Conservation (phyloP, 2,113 vertebrate genomes). For the Scophthalmus maximus region DNA sequence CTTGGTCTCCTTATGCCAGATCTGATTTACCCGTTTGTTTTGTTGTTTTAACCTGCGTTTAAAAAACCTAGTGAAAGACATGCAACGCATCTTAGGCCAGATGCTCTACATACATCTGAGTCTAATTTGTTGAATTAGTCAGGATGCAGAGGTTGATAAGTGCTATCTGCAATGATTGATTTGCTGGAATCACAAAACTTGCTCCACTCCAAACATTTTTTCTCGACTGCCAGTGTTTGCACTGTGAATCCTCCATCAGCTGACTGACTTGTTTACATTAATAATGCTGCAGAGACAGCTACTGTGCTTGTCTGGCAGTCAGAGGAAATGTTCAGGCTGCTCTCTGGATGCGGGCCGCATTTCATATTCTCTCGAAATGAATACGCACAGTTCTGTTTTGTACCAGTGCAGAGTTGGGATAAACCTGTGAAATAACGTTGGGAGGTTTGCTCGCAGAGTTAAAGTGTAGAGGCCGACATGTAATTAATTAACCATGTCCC, state of each 20-base stretch:
- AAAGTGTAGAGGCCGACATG: constrained; percentile 56
- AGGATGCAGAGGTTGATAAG: neutral
- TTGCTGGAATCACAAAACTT: too few relatives aligned
- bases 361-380: constrained; percentile 46
- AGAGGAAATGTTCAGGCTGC: constrained; percentile 20
- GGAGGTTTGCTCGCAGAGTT: constrained; percentile 62
- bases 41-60: neutral
- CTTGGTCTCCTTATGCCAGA: neutral
- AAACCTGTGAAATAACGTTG: constrained; percentile 47
- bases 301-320: constrained; percentile 1
- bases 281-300: constrained; percentile 5
- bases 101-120: too few relatives aligned
- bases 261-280: constrained; percentile 22
- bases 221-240: neutral
- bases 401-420: constrained; percentile 12
- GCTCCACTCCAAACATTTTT: neutral
- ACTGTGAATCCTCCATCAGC: constrained; percentile 4
- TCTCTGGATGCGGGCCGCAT: constrained; percentile 37
- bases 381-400: constrained; percentile 9
- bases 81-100: neutral
- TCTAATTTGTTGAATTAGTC: neutral
- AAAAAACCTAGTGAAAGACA: neutral
- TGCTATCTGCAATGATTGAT: neutral
- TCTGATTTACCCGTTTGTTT: neutral
- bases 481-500: constrained; percentile 83